These are phyloP conservation scores for Datnioides undecimradiatus DNA, from an alignment of 2,113 vertebrate species.

Conservation along the genomic window DNA sequence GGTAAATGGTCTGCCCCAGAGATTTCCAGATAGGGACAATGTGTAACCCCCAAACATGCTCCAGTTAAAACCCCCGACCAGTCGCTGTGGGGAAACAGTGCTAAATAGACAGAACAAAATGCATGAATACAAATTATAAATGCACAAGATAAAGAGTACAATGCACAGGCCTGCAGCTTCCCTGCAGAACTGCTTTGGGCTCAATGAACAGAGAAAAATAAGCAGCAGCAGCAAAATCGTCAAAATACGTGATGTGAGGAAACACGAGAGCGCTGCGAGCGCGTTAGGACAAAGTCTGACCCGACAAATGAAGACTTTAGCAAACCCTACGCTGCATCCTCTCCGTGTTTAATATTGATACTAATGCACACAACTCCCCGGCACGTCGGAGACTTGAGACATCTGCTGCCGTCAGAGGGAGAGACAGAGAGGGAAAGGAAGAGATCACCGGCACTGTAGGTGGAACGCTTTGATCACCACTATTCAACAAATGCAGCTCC, in stretches of 20 bases:
- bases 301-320: constrained; percentile 33
- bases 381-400: constrained; percentile 48
- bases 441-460: constrained; percentile 73
- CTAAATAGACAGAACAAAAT: too few relatives aligned
- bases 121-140: too few relatives aligned
- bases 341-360: constrained; percentile 53
- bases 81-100: too few relatives aligned
- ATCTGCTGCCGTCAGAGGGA: constrained; percentile 40
- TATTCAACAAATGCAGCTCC: constrained; percentile 54
- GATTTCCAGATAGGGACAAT: too few relatives aligned
- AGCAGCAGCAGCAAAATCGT: background rate
- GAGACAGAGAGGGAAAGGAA: constrained; percentile 1
- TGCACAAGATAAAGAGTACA: too few relatives aligned
- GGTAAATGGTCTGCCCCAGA: too few relatives aligned
- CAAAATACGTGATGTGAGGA: background rate
- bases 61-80: too few relatives aligned
- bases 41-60: too few relatives aligned
- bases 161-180: background rate
- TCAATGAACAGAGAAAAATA: background rate
- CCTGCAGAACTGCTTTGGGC: background rate
- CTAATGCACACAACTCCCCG: constrained; percentile 42
- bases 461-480: constrained; percentile 78
- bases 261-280: background rate
- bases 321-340: constrained; percentile 33
- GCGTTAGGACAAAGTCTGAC: constrained; percentile 27